These are phyloP conservation scores for Pavo muticus DNA, from an alignment of 2,113 vertebrate species.

Conservation along the genomic window DNA sequence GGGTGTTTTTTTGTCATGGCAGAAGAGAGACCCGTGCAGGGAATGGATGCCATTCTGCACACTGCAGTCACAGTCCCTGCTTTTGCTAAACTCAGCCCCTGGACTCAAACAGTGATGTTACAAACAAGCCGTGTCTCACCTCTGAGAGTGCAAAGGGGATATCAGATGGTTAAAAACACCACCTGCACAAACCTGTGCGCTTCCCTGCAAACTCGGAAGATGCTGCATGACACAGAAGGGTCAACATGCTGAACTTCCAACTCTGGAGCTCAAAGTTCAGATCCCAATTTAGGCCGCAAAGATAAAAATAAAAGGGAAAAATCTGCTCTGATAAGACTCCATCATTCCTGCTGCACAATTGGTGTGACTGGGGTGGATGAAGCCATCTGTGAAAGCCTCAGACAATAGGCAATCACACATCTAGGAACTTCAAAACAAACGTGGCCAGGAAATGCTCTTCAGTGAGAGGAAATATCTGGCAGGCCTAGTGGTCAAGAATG, in stretches of 20 bases:
- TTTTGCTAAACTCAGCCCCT: not conserved
- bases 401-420: slow-evolving; percentile 75
- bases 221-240: not conserved
- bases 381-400: slow-evolving; percentile 63
- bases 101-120: not conserved
- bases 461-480: slow-evolving; percentile 70
- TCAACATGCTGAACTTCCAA: slow-evolving; percentile 24
- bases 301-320: slow-evolving; percentile 65
- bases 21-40: not conserved
- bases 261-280: slow-evolving; percentile 32
- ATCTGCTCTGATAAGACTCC: slow-evolving; percentile 40
- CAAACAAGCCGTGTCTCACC: not conserved
- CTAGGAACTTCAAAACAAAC: slow-evolving; percentile 68
- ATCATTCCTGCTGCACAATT: slow-evolving; percentile 38
- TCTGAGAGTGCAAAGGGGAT: not conserved
- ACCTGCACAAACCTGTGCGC: not conserved
- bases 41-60: not conserved
- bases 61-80: not conserved
- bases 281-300: slow-evolving; percentile 57
- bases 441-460: slow-evolving; percentile 68
- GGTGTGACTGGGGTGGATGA: slow-evolving; percentile 60
- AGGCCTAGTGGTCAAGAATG: slow-evolving; percentile 62
- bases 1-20: not conserved
- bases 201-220: not conserved
- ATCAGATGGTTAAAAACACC: not conserved